Evolutionary conservation across 2,797 vertebrate genomes (phyloP).

Genomic region (Nyctibius grandis): DNA sequence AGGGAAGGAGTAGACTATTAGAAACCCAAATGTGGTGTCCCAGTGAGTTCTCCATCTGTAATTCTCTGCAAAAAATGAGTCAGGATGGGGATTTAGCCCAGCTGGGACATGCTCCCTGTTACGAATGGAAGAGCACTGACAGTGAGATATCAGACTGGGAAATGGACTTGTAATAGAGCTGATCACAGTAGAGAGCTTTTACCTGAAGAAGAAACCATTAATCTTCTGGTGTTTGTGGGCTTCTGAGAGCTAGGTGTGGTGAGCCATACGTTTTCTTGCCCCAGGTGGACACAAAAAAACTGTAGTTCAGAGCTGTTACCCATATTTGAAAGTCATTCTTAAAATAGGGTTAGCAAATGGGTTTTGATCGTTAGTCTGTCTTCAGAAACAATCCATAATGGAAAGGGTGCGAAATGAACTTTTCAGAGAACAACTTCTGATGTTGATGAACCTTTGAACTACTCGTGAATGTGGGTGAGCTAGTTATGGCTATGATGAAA

Average conservation of each 20-base stretch:
- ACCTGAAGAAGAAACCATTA: neutral
- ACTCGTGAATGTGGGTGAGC: neutral
- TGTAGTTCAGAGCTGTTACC: neutral
- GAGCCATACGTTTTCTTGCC: neutral
- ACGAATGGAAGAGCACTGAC: neutral
- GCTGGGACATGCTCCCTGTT: neutral
- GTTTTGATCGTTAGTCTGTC: conserved; percentile 1
- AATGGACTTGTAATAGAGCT: conserved; percentile 11
- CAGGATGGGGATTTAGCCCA: neutral
- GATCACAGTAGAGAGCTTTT: neutral
- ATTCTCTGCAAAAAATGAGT: neutral
- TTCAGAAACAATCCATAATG: conserved; percentile 11
- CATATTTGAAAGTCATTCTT: neutral
- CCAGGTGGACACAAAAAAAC: neutral
- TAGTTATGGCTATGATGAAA: neutral
- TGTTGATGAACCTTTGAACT: conserved; percentile 27
- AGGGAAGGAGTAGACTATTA: neutral
- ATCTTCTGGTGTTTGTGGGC: neutral
- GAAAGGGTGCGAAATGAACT: conserved; percentile 27
- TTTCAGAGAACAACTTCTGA: conserved; percentile 6
- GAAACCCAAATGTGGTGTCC: neutral
- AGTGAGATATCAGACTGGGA: neutral
- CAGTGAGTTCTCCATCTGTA: neutral
- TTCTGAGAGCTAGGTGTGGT: neutral
- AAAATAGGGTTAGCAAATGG: conserved; percentile 10